Conservation (phyloP, 2,888 invertebrate species). For the Agrochola circellaris region DNA sequence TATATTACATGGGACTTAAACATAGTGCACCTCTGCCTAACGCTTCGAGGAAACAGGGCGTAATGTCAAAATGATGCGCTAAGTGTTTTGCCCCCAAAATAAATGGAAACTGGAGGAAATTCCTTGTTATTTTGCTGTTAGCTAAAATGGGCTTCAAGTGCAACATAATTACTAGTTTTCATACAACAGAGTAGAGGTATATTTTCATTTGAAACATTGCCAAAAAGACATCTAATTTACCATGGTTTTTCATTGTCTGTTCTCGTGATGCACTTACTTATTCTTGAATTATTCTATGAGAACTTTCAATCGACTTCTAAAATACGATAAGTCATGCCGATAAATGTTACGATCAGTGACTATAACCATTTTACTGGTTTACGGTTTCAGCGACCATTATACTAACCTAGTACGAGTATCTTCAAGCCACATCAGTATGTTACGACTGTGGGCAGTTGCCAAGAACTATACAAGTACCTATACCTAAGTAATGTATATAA, state of each 20-base stretch:
- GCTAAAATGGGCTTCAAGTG: not conserved
- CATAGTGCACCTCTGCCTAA: too few species aligned
- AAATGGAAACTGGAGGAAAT: not conserved
- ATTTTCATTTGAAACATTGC: not conserved
- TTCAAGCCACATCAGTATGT: slow-evolving; percentile 32
- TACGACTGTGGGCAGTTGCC: slow-evolving; percentile 33
- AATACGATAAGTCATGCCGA: slow-evolving; percentile 10
- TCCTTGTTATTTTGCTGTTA: not conserved
- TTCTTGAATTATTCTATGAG: not conserved
- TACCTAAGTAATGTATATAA: not conserved
- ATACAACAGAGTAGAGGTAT: not conserved
- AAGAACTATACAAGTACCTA: slow-evolving; percentile 15
- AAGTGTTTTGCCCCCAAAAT: not conserved
- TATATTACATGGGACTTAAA: too few species aligned
- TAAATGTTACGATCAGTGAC: slow-evolving; percentile 31
- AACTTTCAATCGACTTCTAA: not conserved
- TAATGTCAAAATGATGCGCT: too few species aligned
- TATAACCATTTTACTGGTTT: slow-evolving; percentile 36
- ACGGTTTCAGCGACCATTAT: slow-evolving; percentile 21
- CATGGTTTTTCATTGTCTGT: not conserved
- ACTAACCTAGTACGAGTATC: slow-evolving; percentile 26
- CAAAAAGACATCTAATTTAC: not conserved
- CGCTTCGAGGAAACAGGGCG: too few species aligned
- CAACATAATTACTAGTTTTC: not conserved
- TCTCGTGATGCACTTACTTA: not conserved